phyloP scores from a whole-genome alignment of 2,888 invertebrate species.

The Rhagonycha lutea region DNA sequence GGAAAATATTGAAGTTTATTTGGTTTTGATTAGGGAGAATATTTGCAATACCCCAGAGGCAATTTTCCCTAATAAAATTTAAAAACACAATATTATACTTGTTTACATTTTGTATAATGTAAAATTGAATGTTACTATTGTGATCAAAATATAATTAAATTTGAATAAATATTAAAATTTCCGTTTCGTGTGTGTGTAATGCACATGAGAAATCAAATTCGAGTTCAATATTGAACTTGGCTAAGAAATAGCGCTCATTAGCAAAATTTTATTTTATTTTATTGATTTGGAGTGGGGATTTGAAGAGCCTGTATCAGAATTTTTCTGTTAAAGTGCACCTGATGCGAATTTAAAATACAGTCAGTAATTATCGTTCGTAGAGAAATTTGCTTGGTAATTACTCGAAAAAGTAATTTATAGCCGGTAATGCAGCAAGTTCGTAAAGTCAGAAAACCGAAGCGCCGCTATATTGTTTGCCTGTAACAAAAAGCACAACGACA shows the following conservation, averaged over 20 bases:
- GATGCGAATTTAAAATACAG: conserved; percentile 12
- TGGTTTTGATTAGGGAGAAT: not conserved
- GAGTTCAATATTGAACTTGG: too few relatives aligned
- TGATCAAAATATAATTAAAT: too few relatives aligned
- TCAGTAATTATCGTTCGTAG: conserved; percentile 9
- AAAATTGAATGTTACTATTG: not conserved
- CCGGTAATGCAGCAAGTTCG: conserved; percentile 14
- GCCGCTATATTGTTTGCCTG: conserved; percentile 11
- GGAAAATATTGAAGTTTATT: not conserved
- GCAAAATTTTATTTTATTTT: not conserved
- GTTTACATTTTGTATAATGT: not conserved
- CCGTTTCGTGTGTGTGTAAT: too few relatives aligned
- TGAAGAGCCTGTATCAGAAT: not conserved
- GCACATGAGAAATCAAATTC: too few relatives aligned
- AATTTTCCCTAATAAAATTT: not conserved
- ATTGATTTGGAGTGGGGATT: not conserved
- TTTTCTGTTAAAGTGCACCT: not conserved
- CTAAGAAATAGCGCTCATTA: too few relatives aligned
- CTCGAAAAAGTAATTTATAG: conserved; percentile 14
- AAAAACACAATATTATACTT: not conserved
- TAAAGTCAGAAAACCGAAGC: conserved; percentile 13
- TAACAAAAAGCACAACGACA: conserved; percentile 11
- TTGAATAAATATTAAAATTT: too few relatives aligned
- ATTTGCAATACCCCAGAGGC: not conserved
- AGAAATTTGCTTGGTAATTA: conserved; percentile 11